A percentile compares a stretch with the other conserved stretches of the same genome.
phyloP scores from a whole-genome alignment of 2,113 vertebrate genomes.

The Sturnira hondurensis region DNA sequence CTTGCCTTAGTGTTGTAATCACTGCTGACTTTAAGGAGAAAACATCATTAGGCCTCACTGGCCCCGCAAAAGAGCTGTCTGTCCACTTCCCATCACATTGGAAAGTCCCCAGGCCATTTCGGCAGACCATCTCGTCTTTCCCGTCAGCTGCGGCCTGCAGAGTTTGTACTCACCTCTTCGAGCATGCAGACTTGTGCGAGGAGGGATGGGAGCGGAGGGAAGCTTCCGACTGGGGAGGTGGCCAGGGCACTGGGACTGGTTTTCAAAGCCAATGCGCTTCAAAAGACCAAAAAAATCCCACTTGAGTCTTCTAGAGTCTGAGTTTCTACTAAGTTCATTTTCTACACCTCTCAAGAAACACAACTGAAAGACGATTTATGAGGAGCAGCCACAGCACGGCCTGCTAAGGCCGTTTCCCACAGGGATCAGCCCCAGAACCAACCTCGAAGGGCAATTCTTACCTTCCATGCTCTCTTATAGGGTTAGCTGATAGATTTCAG shows the following conservation, averaged over 20 bases:
- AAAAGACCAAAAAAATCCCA: not conserved
- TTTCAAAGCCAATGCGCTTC: not conserved
- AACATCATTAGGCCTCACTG: not conserved
- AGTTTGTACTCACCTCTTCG: not conserved
- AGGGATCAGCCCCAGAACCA: conserved; percentile 49
- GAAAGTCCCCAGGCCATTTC: not conserved
- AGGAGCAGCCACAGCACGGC: not conserved
- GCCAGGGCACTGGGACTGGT: not conserved
- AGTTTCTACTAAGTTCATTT: not conserved
- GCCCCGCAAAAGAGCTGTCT: not conserved
- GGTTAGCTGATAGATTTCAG: conserved; percentile 59
- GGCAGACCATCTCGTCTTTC: not conserved
- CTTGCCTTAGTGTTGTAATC: not conserved
- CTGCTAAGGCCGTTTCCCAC: conserved; percentile 42
- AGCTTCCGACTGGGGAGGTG: not conserved
- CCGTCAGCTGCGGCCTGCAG: not conserved
- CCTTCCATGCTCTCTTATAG: conserved; percentile 27
- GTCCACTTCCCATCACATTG: not conserved
- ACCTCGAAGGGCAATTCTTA: conserved; percentile 51
- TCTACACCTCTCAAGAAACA: not conserved
- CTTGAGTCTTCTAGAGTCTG: not conserved
- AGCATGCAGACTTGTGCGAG: not conserved
- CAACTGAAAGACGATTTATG: not conserved
- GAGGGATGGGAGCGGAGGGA: accelerated
- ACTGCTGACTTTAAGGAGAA: not conserved